These are phyloP conservation scores for Sebastes taczanowskii DNA, from an alignment of 2,797 vertebrate genomes.

Conservation along the genomic window DNA sequence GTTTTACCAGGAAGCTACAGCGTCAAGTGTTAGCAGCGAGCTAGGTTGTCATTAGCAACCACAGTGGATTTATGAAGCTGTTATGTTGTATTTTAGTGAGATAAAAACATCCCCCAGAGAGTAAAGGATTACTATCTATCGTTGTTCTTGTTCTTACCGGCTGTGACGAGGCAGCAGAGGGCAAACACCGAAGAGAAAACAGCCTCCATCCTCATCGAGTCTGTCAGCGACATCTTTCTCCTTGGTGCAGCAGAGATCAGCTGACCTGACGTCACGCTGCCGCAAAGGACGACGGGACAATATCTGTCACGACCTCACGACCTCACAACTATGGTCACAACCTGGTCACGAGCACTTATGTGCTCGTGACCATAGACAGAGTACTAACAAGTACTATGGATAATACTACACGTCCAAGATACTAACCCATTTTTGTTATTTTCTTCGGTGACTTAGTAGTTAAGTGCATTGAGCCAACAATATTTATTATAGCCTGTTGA, in stretches of 20 bases:
- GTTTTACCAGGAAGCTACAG: background rate
- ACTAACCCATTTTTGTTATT: background rate
- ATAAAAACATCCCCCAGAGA: background rate
- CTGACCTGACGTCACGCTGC: conserved; percentile 60
- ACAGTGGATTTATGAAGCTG: background rate
- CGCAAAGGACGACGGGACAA: conserved; percentile 12
- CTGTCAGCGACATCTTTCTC: conserved; percentile 65
- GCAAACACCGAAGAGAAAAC: conserved; percentile 36
- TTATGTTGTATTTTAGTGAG: fast-evolving
- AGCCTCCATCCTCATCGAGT: conserved; percentile 61
- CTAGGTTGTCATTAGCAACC: background rate
- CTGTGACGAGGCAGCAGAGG: conserved; percentile 17
- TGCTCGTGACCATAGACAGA: too few relatives aligned
- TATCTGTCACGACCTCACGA: background rate
- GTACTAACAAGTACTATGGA: too few relatives aligned
- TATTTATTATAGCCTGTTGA: background rate
- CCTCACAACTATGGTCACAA: too few relatives aligned
- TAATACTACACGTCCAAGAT: background rate
- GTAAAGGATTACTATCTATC: fast-evolving
- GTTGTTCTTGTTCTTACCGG: conserved; percentile 52
- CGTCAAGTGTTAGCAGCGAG: conserved; percentile 8
- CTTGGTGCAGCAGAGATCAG: conserved; percentile 53
- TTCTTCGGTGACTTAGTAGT: background rate
- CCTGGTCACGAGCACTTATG: too few relatives aligned
- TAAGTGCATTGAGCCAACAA: background rate